These are phyloP conservation scores for Magallana nippona DNA, from an alignment of 2,888 invertebrate genomes.

Conservation along the genomic window DNA sequence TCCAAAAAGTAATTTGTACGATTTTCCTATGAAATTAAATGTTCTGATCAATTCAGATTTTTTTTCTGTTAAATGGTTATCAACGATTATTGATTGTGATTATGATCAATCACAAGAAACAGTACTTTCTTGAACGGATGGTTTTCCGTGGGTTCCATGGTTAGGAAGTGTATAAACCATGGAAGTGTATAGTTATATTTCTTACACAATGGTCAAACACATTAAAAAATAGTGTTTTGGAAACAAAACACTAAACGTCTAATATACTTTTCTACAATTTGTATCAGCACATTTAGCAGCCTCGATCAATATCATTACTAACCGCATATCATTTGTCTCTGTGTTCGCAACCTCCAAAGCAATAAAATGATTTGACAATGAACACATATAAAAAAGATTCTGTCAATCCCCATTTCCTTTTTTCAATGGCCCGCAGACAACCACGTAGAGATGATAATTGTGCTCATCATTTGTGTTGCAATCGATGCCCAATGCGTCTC, in stretches of 20 bases:
- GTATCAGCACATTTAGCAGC: background rate
- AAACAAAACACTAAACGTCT: background rate
- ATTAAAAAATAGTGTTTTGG: no score
- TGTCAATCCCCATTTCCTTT: conserved; percentile 11
- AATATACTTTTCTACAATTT: background rate
- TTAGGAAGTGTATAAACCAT: no score
- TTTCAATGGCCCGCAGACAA: conserved; percentile 18
- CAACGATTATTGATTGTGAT: no score
- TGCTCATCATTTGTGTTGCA: background rate
- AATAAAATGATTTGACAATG: conserved; percentile 24
- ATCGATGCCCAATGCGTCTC: background rate
- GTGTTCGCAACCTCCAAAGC: background rate
- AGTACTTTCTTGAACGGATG: no score
- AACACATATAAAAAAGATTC: background rate
- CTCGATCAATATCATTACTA: background rate
- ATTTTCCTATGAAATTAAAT: no score
- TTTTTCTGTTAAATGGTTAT: no score
- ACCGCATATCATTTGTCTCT: background rate
- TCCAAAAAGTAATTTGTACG: no score
- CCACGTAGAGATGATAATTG: background rate
- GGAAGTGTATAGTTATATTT: no score
- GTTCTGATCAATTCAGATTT: no score
- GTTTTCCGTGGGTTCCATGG: no score
- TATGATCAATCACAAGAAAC: no score
- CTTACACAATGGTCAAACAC: no score